Percentiles rank a stretch among this genome's conserved stretches.
Conservation (phyloP, 2,797 vertebrate species). For the Bufotes viridis region DNA sequence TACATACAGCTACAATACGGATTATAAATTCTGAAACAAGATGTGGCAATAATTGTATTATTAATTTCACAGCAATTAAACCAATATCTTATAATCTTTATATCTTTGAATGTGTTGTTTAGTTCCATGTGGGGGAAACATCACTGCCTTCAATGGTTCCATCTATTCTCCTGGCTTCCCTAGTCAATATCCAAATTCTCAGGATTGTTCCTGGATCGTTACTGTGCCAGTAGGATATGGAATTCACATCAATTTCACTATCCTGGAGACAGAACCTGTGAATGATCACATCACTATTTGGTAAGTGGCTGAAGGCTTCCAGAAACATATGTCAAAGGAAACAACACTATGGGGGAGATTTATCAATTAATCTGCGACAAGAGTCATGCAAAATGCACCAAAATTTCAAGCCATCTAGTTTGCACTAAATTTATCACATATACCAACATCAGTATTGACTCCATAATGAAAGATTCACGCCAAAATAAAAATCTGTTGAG, state of each 20-base stretch:
- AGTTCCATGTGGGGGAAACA: conserved; percentile 95
- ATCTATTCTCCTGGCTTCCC: conserved; percentile 96
- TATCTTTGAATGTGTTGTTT: conserved; percentile 45
- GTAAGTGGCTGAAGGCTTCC: conserved; percentile 73
- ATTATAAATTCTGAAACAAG: neutral
- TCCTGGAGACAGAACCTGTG: conserved; percentile 91
- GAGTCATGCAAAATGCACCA: neutral
- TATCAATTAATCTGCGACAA: neutral
- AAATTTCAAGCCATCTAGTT: neutral
- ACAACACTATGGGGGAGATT: neutral
- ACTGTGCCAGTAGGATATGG: conserved; percentile 88
- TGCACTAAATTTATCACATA: too few relatives aligned
- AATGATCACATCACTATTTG: conserved; percentile 96
- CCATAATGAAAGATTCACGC: too few relatives aligned
- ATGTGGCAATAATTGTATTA: neutral
- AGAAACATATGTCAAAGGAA: neutral
- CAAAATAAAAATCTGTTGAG: too few relatives aligned
- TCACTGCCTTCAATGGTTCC: conserved; percentile 91
- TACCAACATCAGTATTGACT: too few relatives aligned
- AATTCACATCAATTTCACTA: conserved; percentile 90
- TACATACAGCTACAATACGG: neutral
- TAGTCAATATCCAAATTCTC: conserved; percentile 90
- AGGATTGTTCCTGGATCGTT: conserved; percentile 94
- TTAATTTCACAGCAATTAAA: neutral
- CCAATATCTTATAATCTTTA: neutral